Conservation (phyloP, 2,888 invertebrate genomes). For the Cacoxenus indagator region DNA sequence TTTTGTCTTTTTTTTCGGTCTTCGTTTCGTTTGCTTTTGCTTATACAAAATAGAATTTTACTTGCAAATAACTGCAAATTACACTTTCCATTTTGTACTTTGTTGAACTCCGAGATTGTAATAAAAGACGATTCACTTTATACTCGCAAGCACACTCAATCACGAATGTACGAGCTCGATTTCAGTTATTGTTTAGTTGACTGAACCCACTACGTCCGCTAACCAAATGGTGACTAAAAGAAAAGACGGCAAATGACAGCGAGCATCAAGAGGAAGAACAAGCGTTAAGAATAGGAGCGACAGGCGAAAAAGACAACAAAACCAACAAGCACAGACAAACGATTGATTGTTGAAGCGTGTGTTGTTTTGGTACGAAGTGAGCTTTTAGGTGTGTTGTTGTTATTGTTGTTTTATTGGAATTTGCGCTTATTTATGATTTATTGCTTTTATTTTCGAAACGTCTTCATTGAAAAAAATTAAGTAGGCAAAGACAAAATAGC, state of each 20-base stretch:
- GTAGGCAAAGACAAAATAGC: too few species aligned
- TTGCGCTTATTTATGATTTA: too few species aligned
- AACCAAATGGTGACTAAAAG: slow-evolving; percentile 11
- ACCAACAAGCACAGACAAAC: too few species aligned
- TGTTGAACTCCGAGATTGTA: not conserved
- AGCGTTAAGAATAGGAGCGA: not conserved
- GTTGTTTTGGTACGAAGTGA: too few species aligned
- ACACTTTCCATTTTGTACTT: not conserved
- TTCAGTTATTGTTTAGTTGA: slow-evolving; percentile 11
- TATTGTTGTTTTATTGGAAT: too few species aligned
- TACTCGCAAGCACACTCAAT: not conserved
- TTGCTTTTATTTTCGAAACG: too few species aligned
- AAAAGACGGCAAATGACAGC: slow-evolving; percentile 2
- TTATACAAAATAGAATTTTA: slow-evolving; percentile 1
- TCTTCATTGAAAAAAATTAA: too few species aligned
- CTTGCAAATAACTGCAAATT: slow-evolving; percentile 16
- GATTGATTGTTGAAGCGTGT: too few species aligned
- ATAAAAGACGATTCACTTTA: not conserved
- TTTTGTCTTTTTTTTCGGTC: not conserved
- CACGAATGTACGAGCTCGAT: not conserved
- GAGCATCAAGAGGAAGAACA: not conserved
- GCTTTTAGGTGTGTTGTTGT: too few species aligned
- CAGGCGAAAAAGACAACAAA: too few species aligned
- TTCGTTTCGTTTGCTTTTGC: not conserved
- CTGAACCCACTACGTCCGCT: slow-evolving; percentile 9